phyloP scores from a whole-genome alignment of 2,888 invertebrate species.

The Daptonema setosum region DNA sequence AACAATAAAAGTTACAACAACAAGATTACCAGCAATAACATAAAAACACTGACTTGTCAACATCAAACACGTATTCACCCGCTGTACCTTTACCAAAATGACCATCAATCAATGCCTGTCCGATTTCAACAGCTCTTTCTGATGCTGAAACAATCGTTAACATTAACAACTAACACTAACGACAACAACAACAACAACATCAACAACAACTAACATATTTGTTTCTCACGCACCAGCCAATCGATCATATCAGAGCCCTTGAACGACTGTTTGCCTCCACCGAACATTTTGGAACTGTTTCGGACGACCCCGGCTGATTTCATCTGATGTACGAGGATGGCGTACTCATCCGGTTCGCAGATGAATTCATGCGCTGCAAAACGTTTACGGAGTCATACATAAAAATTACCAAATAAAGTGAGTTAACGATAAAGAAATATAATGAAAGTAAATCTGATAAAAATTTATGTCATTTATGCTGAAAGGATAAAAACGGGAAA shows the following conservation, averaged over 20 bases:
- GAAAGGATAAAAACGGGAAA: no score
- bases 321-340: slow-evolving; percentile 24
- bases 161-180: not conserved
- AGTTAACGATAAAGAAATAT: no score
- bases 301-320: slow-evolving; percentile 27
- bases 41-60: not conserved
- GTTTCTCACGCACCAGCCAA: slow-evolving; percentile 28
- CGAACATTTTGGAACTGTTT: slow-evolving; percentile 10
- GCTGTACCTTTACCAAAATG: slow-evolving; percentile 19
- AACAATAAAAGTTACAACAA: no score
- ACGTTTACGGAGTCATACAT: no score
- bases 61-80: not conserved
- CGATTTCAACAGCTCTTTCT: slow-evolving; percentile 25
- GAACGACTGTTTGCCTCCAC: slow-evolving; percentile 27
- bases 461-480: no score
- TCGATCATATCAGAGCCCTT: slow-evolving; percentile 30
- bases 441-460: no score
- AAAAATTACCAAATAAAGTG: no score
- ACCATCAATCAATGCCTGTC: slow-evolving; percentile 27
- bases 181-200: not conserved
- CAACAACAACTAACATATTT: slow-evolving; percentile 22
- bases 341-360: slow-evolving; percentile 29
- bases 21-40: no score
- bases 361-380: slow-evolving; percentile 19
- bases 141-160: slow-evolving; percentile 11